Evolutionary conservation across 2,888 invertebrate species (phyloP).

Genomic region (Limnephilus marmoratus): DNA sequence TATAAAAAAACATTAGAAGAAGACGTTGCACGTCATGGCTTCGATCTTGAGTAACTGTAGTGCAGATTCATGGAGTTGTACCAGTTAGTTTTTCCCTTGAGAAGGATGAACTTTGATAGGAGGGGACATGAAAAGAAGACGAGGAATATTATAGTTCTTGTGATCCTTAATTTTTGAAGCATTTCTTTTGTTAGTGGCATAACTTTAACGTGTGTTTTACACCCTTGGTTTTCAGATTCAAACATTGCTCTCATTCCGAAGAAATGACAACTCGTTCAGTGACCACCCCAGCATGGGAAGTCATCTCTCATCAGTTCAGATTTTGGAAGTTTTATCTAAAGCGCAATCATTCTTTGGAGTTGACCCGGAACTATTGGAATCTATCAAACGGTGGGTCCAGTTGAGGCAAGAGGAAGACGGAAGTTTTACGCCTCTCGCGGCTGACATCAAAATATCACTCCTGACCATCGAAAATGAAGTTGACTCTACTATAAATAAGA

Average conservation of each 20-base stretch:
- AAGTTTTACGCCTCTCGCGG: constrained; percentile 78
- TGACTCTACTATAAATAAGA: constrained; percentile 49
- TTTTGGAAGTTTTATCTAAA: constrained; percentile 79
- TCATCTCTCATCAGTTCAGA: constrained; percentile 79
- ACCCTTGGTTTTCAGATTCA: constrained; percentile 75
- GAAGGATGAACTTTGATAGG: too few relatives aligned
- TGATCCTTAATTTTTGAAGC: too few relatives aligned
- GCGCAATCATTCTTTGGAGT: constrained; percentile 80
- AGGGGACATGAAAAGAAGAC: too few relatives aligned
- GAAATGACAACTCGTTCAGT: constrained; percentile 82
- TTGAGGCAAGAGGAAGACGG: constrained; percentile 79
- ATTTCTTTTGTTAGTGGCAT: too few relatives aligned
- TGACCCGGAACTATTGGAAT: constrained; percentile 79
- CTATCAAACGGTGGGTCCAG: constrained; percentile 81
- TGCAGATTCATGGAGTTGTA: too few relatives aligned
- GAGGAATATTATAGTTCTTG: too few relatives aligned
- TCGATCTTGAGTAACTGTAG: too few relatives aligned
- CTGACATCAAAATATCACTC: constrained; percentile 78
- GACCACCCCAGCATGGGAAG: constrained; percentile 81
- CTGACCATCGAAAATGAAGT: constrained; percentile 70
- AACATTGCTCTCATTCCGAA: constrained; percentile 79
- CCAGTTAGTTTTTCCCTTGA: too few relatives aligned
- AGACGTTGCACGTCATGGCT: too few relatives aligned
- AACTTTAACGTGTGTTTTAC: background rate
- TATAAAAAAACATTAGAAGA: too few relatives aligned